A percentile compares a stretch with the other conserved stretches of the same genome.
Conservation (phyloP, 2,797 vertebrate genomes). For the Sciurus carolinensis region DNA sequence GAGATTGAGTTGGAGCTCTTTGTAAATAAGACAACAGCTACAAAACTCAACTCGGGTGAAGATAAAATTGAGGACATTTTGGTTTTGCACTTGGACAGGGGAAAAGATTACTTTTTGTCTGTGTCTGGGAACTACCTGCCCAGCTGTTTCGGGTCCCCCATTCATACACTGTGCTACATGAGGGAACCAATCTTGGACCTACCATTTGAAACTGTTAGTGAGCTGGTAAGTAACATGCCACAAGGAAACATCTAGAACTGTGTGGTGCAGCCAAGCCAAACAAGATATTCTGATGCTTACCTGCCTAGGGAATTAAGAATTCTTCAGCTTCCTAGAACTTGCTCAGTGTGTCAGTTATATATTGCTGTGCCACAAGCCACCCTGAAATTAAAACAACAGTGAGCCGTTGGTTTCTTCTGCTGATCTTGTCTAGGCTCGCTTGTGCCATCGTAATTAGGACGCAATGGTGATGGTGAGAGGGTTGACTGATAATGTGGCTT, state of each 20-base stretch:
- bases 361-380: not conserved
- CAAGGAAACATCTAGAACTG: not conserved
- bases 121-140: conserved; percentile 96
- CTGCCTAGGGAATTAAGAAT: not conserved
- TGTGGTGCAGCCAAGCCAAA: not conserved
- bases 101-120: conserved; percentile 99
- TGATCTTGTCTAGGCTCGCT: not conserved
- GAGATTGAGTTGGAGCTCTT: conserved; percentile 96
- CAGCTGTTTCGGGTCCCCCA: conserved; percentile 96
- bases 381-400: not conserved
- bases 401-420: conserved; percentile 20
- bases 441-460: not conserved
- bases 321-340: conserved; percentile 5
- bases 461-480: not conserved
- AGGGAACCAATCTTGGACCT: conserved; percentile 96
- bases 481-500: not conserved
- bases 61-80: conserved; percentile 97
- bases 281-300: not conserved
- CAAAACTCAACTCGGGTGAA: conserved; percentile 93
- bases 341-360: not conserved
- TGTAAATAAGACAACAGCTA: conserved; percentile 96
- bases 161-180: conserved; percentile 93
- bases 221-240: conserved; percentile 91
- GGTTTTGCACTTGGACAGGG: conserved; percentile 95
- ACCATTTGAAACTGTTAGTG: conserved; percentile 89